Evolutionary conservation across 2,797 vertebrate genomes (phyloP).

Genomic region (Huso huso): DNA sequence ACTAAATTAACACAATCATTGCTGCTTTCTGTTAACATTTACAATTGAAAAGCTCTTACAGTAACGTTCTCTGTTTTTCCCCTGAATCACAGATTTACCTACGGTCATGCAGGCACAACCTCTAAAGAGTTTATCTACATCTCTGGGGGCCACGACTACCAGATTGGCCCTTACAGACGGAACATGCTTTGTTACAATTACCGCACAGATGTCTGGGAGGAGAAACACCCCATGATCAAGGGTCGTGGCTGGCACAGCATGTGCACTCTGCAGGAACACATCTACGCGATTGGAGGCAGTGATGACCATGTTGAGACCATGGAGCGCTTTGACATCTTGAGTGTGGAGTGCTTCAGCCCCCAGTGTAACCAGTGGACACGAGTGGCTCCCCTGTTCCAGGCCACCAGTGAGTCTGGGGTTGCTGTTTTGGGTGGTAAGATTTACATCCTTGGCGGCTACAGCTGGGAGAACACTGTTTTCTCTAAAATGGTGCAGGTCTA

Average conservation of each 20-base stretch:
- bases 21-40: conserved; percentile 20
- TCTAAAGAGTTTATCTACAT: conserved; percentile 83
- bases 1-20: conserved; percentile 22
- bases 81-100: conserved; percentile 68
- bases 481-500: conserved; percentile 82
- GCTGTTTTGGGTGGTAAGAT: conserved; percentile 74
- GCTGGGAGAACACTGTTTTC: conserved; percentile 85
- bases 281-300: conserved; percentile 85
- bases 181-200: conserved; percentile 83
- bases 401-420: conserved; percentile 85
- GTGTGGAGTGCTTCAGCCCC: conserved; percentile 81
- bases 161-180: conserved; percentile 82
- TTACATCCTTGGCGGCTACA: conserved; percentile 90
- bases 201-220: conserved; percentile 63
- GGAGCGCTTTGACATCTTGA: conserved; percentile 84
- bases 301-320: conserved; percentile 80
- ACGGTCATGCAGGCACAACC: conserved; percentile 81
- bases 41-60: conserved; percentile 1
- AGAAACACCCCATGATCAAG: conserved; percentile 73
- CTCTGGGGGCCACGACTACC: conserved; percentile 87
- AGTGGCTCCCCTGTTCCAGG: conserved; percentile 68
- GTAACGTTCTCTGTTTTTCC: background rate
- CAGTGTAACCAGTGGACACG: conserved; percentile 80
- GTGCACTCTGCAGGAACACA: conserved; percentile 74
- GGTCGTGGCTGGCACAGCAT: conserved; percentile 93